A percentile compares a stretch with the other conserved stretches of the same genome.
Evolutionary conservation across 2,797 vertebrate genomes (phyloP).

Genomic region (Sebastes jordani): DNA sequence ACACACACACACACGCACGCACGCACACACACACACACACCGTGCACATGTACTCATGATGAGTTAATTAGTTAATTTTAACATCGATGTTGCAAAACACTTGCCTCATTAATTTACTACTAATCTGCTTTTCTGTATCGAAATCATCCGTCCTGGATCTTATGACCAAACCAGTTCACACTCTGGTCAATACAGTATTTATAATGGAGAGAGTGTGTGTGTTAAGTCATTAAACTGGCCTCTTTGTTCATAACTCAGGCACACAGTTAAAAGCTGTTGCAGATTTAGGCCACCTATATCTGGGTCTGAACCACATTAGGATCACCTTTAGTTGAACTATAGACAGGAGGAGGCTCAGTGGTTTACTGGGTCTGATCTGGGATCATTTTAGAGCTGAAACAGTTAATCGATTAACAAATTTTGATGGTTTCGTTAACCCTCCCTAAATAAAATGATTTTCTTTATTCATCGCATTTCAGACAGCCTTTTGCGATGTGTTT

Average conservation of each 20-base stretch:
- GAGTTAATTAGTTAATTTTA: not conserved
- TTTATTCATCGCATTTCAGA: no score
- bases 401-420: not conserved
- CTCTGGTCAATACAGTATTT: not conserved
- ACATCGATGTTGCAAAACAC: not conserved
- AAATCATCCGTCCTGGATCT: not conserved
- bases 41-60: not conserved
- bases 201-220: not conserved
- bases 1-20: not conserved
- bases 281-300: constrained; percentile 24
- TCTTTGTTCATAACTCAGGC: not conserved
- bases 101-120: no score
- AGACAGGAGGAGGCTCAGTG: not conserved
- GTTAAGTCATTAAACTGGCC: not conserved
- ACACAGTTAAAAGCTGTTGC: not conserved
- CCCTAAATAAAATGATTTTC: no score
- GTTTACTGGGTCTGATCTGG: not conserved
- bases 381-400: not conserved
- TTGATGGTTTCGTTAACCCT: not conserved
- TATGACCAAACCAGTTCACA: not conserved
- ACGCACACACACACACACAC: no score
- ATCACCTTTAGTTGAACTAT: not conserved
- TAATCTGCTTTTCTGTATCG: not conserved
- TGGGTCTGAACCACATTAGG: constrained; percentile 18
- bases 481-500: no score